These are phyloP conservation scores for Peromyscus nudipes DNA, from an alignment of 2,797 vertebrate species.

Conservation along the genomic window DNA sequence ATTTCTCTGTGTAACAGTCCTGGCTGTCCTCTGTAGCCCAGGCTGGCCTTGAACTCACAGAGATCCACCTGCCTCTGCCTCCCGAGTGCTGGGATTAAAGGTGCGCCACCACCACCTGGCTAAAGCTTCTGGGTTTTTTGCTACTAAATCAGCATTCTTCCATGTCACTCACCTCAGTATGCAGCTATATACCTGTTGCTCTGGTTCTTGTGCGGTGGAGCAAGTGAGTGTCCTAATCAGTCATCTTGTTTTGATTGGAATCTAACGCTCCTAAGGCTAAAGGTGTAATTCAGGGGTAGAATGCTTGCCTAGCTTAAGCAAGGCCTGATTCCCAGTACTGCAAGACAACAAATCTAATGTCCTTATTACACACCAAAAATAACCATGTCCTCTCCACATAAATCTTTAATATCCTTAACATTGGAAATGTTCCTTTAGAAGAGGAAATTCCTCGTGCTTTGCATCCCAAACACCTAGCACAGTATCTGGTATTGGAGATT, in stretches of 20 bases:
- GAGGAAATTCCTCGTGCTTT: conserved; percentile 9
- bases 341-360: conserved; percentile 17
- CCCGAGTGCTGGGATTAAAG: background rate
- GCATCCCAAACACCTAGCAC: conserved; percentile 6
- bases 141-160: background rate
- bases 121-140: background rate
- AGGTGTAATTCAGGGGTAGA: background rate
- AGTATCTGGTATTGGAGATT: background rate
- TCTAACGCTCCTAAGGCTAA: background rate
- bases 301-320: background rate
- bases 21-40: background rate
- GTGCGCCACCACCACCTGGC: background rate
- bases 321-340: background rate
- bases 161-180: background rate
- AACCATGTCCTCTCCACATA: conserved; percentile 8
- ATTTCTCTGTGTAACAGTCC: background rate
- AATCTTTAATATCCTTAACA: conserved; percentile 39
- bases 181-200: background rate
- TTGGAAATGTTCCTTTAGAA: conserved; percentile 51
- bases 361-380: conserved; percentile 40
- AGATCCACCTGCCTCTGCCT: background rate
- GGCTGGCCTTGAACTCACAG: background rate
- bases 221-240: background rate
- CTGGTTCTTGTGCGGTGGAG: background rate
- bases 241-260: conserved; percentile 52